These are phyloP conservation scores for Cheirogaleus major DNA, from an alignment of 2,797 vertebrate species.

Conservation along the genomic window DNA sequence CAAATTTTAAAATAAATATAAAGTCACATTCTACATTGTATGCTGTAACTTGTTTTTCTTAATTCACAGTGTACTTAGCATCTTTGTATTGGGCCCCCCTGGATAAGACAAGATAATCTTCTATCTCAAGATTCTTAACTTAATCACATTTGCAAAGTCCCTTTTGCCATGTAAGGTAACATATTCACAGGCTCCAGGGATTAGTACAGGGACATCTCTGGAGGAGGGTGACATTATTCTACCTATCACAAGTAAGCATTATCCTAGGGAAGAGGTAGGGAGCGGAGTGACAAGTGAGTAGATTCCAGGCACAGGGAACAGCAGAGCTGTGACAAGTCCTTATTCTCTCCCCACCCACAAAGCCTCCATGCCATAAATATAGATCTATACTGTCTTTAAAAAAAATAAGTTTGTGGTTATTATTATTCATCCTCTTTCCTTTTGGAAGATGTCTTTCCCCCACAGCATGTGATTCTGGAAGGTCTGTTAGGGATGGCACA, in stretches of 20 bases:
- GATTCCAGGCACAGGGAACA: not conserved
- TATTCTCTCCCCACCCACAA: not conserved
- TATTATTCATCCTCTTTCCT: not conserved
- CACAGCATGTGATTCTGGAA: not conserved
- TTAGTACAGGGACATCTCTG: not conserved
- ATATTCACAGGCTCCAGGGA: not conserved
- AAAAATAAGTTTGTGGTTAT: not conserved
- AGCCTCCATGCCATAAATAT: not conserved
- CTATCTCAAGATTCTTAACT: not conserved
- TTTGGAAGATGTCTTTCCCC: not conserved
- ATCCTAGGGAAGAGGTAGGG: not conserved
- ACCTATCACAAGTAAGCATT: not conserved
- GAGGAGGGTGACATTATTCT: not conserved
- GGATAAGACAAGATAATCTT: not conserved
- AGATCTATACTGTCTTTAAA: not conserved
- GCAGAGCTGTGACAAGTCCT: not conserved
- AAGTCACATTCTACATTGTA: not conserved
- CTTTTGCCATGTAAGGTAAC: not conserved
- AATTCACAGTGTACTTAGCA: not conserved
- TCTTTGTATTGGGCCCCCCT: not conserved
- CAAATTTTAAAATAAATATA: constrained; percentile 34
- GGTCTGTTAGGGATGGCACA: not conserved
- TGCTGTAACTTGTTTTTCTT: not conserved
- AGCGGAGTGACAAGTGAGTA: not conserved
- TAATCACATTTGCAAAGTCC: not conserved